These are phyloP conservation scores for Conus canariensis DNA, from an alignment of 2,888 invertebrate genomes.

Conservation along the genomic window DNA sequence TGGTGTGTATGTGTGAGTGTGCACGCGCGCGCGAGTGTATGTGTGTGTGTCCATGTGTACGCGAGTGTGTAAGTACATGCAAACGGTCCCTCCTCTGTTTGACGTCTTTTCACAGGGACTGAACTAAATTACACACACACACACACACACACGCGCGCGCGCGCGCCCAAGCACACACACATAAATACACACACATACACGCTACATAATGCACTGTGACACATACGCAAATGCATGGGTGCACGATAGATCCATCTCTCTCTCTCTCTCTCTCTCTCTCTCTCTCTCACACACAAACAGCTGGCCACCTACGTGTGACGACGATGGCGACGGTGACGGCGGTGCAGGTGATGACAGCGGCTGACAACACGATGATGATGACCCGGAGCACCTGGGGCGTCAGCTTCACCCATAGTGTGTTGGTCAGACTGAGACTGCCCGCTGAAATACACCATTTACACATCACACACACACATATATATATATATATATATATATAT, in stretches of 20 bases:
- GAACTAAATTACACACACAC: too few relatives aligned
- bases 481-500: too few relatives aligned
- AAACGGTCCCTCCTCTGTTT: too few relatives aligned
- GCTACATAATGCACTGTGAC: too few relatives aligned
- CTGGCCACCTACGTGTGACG: not conserved
- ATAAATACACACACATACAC: too few relatives aligned
- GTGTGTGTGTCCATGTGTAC: too few relatives aligned
- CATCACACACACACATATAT: too few relatives aligned
- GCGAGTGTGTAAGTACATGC: too few relatives aligned
- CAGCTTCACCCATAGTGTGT: conserved; percentile 2
- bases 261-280: too few relatives aligned
- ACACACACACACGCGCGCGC: not conserved
- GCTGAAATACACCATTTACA: not conserved
- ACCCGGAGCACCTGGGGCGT: conserved; percentile 23
- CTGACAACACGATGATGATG: conserved; percentile 14
- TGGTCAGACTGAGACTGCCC: not conserved
- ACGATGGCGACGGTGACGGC: conserved; percentile 20
- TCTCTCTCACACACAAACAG: not conserved
- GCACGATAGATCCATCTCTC: too few relatives aligned
- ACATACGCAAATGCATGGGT: too few relatives aligned
- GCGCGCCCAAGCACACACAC: not conserved
- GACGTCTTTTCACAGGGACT: too few relatives aligned
- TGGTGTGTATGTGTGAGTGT: not conserved
- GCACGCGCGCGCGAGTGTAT: not conserved
- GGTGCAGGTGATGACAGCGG: conserved; percentile 9